These are phyloP conservation scores for Myotis yumanensis DNA, from an alignment of 2,113 vertebrate genomes.

Conservation along the genomic window DNA sequence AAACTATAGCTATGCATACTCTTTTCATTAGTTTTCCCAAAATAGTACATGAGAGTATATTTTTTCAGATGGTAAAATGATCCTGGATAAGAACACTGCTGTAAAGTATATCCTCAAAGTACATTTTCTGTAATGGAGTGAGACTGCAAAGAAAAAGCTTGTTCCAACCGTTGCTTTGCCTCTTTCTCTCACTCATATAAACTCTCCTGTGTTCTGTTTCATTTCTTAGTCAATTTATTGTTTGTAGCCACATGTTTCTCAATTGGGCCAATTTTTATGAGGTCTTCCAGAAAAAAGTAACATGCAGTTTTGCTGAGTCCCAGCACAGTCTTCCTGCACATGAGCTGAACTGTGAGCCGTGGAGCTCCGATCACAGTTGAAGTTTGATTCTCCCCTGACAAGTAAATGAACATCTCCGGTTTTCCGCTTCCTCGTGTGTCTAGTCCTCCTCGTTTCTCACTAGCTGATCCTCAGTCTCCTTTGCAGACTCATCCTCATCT, in stretches of 20 bases:
- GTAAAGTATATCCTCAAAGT: neutral
- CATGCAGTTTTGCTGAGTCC: neutral
- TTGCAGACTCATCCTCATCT: slow-evolving; percentile 45
- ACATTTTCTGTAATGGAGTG: neutral
- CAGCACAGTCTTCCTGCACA: neutral
- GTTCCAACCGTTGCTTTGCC: neutral
- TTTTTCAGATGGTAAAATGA: neutral
- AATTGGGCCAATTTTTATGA: neutral
- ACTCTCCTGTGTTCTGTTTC: slow-evolving; percentile 18
- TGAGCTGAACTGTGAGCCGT: neutral
- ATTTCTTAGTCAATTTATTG: slow-evolving; percentile 25
- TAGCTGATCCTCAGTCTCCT: neutral
- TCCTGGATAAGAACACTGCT: neutral
- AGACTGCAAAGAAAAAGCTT: neutral
- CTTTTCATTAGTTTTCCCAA: neutral
- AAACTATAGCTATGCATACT: neutral
- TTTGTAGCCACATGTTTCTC: neutral
- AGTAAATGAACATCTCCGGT: neutral
- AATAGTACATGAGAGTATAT: neutral
- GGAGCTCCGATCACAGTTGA: neutral
- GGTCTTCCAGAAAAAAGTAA: neutral
- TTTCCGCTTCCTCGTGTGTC: neutral
- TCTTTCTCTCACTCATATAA: neutral
- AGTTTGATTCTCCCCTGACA: neutral
- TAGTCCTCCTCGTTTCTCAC: neutral